These are phyloP conservation scores for Cacajao melanocephalus DNA, from an alignment of 2,797 vertebrate genomes.

Conservation along the genomic window DNA sequence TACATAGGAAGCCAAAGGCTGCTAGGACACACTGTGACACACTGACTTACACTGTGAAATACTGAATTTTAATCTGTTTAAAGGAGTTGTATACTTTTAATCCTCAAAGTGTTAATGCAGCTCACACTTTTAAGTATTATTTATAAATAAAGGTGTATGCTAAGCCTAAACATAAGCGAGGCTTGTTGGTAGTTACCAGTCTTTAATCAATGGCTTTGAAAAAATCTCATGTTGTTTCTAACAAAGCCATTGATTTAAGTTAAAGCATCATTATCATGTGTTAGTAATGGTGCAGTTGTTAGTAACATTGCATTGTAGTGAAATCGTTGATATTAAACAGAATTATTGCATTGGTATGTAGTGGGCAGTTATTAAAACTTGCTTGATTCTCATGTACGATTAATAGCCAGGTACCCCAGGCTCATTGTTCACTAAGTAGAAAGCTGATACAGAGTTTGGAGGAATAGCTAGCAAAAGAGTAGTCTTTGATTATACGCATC, in stretches of 20 bases:
- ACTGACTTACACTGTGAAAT: background rate
- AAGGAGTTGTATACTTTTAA: background rate
- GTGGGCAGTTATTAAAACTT: background rate
- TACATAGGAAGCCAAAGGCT: constrained; percentile 2
- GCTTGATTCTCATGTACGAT: background rate
- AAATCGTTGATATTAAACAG: background rate
- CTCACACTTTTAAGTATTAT: background rate
- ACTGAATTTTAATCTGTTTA: background rate
- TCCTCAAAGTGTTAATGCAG: background rate
- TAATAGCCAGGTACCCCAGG: background rate
- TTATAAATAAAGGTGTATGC: background rate
- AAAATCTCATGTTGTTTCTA: background rate
- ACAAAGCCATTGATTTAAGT: background rate
- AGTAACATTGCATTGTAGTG: background rate
- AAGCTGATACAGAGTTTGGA: background rate
- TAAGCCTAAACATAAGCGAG: background rate
- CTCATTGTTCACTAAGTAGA: background rate
- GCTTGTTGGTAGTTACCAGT: background rate
- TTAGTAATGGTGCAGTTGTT: background rate
- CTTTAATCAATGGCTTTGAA: constrained; percentile 18
- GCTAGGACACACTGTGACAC: background rate
- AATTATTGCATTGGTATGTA: background rate
- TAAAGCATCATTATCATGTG: background rate
- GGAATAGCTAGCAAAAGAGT: background rate
- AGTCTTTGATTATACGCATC: background rate